Evolutionary conservation across 2,113 vertebrate species (phyloP).

Genomic region (Clarias gariepinus): DNA sequence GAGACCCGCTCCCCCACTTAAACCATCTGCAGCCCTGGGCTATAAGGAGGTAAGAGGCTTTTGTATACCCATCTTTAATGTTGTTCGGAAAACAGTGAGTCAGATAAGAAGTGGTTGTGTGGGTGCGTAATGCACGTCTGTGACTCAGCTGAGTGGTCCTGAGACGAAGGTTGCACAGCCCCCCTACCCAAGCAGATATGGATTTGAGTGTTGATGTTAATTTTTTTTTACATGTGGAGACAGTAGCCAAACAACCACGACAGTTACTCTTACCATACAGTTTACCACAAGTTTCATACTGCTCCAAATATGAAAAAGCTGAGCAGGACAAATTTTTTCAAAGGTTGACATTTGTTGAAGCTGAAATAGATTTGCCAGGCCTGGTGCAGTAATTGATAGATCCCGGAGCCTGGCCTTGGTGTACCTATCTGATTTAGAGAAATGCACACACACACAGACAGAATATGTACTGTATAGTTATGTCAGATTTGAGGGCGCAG

Average conservation of each 20-base stretch:
- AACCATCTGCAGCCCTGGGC: constrained; percentile 90
- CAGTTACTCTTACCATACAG: neutral
- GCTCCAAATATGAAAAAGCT: neutral
- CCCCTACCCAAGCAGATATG: neutral
- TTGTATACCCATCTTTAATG: neutral
- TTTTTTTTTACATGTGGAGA: constrained; percentile 11
- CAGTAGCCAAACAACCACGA: neutral
- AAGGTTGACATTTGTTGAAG: neutral
- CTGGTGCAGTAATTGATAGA: neutral
- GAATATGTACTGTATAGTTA: constrained; percentile 19
- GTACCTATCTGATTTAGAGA: constrained; percentile 16
- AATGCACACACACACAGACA: neutral
- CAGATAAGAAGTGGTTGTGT: constrained; percentile 24
- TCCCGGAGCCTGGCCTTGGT: neutral
- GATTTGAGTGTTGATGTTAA: neutral
- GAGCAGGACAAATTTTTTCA: neutral
- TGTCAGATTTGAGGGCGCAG: neutral
- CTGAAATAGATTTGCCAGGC: neutral
- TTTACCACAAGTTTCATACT: constrained; percentile 36
- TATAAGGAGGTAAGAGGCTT: constrained; percentile 92
- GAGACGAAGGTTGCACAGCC: constrained; percentile 16
- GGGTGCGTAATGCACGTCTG: constrained; percentile 45
- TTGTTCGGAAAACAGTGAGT: constrained; percentile 41
- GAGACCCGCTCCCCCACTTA: constrained; percentile 92
- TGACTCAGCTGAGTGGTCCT: constrained; percentile 39